Conservation (phyloP, 1,140 invertebrate species). For the Dinoponera quadriceps region DNA sequence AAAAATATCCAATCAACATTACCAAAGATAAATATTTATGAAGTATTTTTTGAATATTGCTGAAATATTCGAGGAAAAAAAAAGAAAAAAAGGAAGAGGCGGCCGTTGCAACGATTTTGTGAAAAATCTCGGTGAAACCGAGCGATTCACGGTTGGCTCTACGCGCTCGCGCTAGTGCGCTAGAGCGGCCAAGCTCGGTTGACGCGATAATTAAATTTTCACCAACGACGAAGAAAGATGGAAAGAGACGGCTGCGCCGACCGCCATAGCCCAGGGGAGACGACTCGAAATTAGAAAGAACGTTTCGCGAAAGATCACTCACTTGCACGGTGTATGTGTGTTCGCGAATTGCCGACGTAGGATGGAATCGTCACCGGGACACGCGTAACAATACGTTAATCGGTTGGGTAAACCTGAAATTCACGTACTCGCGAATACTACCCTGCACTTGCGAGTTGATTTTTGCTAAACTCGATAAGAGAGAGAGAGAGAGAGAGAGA, state of each 20-base stretch:
- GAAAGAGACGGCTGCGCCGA: constrained; percentile 29
- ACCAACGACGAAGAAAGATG: constrained; percentile 56
- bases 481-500: no score
- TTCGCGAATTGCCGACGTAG: background rate
- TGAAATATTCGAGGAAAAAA: background rate
- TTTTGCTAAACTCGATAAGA: no score
- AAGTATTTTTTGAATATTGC: background rate
- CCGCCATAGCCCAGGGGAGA: constrained; percentile 26
- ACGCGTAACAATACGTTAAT: background rate
- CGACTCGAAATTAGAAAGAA: constrained; percentile 37
- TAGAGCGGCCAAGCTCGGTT: constrained; percentile 45
- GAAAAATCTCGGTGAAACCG: constrained; percentile 57
- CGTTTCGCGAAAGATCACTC: constrained; percentile 19
- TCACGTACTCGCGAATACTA: background rate
- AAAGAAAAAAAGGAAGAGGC: constrained; percentile 29
- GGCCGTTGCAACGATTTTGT: background rate
- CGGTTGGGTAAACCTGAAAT: background rate
- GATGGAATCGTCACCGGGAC: no score
- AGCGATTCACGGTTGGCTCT: constrained; percentile 30
- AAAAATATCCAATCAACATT: no score
- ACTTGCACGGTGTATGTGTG: background rate
- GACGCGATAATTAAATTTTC: constrained; percentile 78
- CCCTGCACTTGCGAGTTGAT: no score
- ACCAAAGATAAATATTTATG: background rate
- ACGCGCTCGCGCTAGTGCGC: background rate